These are phyloP conservation scores for Tenthredo amoena DNA, from an alignment of 2,888 invertebrate genomes.

Conservation along the genomic window DNA sequence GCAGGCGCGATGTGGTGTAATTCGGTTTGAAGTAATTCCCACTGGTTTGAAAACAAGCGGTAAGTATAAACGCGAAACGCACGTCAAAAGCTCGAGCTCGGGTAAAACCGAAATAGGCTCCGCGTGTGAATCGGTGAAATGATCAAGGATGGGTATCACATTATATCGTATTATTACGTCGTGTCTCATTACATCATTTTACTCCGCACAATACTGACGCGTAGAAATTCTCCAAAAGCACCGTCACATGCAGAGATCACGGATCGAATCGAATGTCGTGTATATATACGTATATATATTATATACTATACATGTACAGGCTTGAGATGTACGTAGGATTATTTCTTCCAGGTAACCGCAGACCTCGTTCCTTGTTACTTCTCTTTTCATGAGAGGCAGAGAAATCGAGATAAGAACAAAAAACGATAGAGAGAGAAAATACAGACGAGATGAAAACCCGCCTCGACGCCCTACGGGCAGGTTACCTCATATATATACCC, in stretches of 20 bases:
- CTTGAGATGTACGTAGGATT: conserved; percentile 2
- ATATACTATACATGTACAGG: neutral
- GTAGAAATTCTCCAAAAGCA: neutral
- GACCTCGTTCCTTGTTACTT: neutral
- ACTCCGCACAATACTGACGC: neutral
- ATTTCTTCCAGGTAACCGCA: neutral
- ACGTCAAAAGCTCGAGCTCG: conserved; percentile 10
- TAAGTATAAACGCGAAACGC: conserved; percentile 9
- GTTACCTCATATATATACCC: neutral
- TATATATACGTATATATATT: neutral
- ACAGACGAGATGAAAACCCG: conserved; percentile 13
- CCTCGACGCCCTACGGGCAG: conserved; percentile 40
- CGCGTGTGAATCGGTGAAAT: neutral
- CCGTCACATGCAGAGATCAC: neutral
- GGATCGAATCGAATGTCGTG: neutral
- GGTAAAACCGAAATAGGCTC: neutral
- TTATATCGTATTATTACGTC: conserved; percentile 20
- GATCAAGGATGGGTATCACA: neutral
- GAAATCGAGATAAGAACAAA: neutral
- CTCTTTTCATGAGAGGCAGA: neutral
- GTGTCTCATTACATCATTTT: conserved; percentile 13
- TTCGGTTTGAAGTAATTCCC: conserved; percentile 14
- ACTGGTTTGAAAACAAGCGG: conserved; percentile 1
- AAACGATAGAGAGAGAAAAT: neutral
- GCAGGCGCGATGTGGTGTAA: neutral